These are phyloP conservation scores for Oryzias woworae DNA, from an alignment of 2,113 vertebrate species.

Conservation along the genomic window DNA sequence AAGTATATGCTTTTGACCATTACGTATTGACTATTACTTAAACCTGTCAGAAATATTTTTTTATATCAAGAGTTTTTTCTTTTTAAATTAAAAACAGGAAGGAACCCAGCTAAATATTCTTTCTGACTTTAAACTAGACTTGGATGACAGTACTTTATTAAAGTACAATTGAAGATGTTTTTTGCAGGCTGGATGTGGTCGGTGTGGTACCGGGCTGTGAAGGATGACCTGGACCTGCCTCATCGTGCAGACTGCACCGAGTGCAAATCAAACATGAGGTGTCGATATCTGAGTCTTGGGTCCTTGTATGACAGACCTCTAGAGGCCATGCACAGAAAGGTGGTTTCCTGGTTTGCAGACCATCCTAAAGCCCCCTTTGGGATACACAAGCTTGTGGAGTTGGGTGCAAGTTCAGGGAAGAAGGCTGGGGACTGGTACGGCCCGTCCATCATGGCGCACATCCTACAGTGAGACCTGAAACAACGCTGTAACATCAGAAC, in stretches of 20 bases:
- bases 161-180: neutral
- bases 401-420: constrained; percentile 83
- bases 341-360: constrained; percentile 86
- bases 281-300: constrained; percentile 56
- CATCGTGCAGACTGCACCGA: constrained; percentile 14
- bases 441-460: constrained; percentile 84
- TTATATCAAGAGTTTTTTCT: no score
- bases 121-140: no score
- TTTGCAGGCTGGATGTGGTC: constrained; percentile 78
- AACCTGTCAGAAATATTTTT: no score
- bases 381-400: constrained; percentile 83
- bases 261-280: neutral
- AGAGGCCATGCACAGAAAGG: constrained; percentile 73
- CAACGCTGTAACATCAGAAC: no score
- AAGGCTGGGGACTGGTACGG: constrained; percentile 93
- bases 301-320: constrained; percentile 53
- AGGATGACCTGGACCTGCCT: constrained; percentile 74
- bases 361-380: constrained; percentile 80
- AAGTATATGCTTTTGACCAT: no score
- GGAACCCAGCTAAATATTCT: no score
- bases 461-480: constrained; percentile 81
- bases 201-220: constrained; percentile 47
- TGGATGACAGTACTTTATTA: no score
- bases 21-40: no score
- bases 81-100: no score